Conservation (phyloP, 2,113 vertebrate species). For the Chaetops frenatus region DNA sequence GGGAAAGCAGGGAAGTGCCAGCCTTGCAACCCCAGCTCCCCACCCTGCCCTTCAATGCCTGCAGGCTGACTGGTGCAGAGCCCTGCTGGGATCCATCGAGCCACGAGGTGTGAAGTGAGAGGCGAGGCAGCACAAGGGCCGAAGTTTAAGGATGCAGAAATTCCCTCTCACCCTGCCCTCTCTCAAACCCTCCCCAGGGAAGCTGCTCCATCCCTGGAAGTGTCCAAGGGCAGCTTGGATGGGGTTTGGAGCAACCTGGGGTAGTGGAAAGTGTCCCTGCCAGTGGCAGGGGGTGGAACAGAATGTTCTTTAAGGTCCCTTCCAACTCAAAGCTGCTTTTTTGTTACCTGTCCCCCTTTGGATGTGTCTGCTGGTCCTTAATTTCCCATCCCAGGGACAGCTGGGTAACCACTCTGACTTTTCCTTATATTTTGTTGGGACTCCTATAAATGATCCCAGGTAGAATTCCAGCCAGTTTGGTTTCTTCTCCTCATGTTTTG, state of each 20-base stretch:
- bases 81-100: not conserved
- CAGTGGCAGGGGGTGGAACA: not conserved
- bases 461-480: not conserved
- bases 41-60: not conserved
- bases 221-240: too few relatives aligned
- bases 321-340: not conserved
- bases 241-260: not conserved
- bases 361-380: not conserved
- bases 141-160: not conserved
- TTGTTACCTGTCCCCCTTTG: rapidly evolving
- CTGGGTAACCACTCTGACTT: not conserved
- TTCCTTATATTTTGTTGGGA: not conserved
- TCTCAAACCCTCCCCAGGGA: not conserved
- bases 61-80: not conserved
- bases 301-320: not conserved
- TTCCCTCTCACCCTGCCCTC: not conserved
- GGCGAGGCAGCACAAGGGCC: not conserved
- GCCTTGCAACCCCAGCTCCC: not conserved
- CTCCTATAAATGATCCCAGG: not conserved
- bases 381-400: not conserved
- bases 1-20: not conserved
- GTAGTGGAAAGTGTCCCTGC: not conserved
- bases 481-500: not conserved
- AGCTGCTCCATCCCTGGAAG: not conserved
- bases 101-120: not conserved